Percentiles rank a stretch among this genome's conserved stretches.
phyloP scores from a whole-genome alignment of 2,888 invertebrate genomes.

The Meteorus colon region DNA sequence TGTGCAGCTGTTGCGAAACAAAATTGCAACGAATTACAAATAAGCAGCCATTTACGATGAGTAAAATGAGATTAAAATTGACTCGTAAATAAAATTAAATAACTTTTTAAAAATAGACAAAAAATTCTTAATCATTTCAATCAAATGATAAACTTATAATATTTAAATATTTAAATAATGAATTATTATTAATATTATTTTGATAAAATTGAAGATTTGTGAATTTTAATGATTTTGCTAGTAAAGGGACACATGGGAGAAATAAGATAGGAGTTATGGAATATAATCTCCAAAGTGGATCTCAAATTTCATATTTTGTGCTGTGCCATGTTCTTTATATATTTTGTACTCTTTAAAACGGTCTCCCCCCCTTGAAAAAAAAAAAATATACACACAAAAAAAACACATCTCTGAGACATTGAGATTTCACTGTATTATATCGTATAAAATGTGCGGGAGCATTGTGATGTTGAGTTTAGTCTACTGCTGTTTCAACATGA shows the following conservation, averaged over 20 bases:
- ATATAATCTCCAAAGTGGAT: neutral
- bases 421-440: neutral
- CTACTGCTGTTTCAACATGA: neutral
- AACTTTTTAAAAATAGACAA: no score
- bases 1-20: slow-evolving; percentile 41
- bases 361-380: no score
- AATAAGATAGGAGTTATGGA: neutral
- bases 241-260: neutral
- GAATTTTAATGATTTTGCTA: neutral
- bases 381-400: neutral
- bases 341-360: neutral
- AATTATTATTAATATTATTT: neutral
- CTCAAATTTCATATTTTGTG: neutral
- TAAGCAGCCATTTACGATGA: slow-evolving; percentile 16
- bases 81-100: no score
- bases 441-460: slow-evolving; percentile 28
- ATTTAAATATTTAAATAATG: neutral
- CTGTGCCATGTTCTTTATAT: neutral
- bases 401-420: slow-evolving; percentile 7
- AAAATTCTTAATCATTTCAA: neutral
- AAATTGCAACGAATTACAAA: slow-evolving; percentile 41
- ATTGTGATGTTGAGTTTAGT: slow-evolving; percentile 31
- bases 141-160: neutral
- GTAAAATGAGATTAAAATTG: neutral
- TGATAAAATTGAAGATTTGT: neutral